Percentiles rank a stretch among this genome's conserved stretches.
Conservation (phyloP, 2,797 vertebrate species). For the Loriculus beryllinus region DNA sequence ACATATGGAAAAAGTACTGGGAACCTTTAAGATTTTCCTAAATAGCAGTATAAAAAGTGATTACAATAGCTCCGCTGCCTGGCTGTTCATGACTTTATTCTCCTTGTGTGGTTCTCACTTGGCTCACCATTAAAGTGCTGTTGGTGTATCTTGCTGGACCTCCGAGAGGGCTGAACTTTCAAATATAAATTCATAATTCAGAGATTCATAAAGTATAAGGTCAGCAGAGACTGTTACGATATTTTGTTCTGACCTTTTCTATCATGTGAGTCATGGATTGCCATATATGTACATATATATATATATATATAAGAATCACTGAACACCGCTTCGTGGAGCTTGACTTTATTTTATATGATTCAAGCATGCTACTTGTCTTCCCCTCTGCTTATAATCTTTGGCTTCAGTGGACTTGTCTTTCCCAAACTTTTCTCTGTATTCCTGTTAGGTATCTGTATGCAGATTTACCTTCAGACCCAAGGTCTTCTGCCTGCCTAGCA, state of each 20-base stretch:
- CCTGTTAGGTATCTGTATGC: background rate
- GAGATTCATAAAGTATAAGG: background rate
- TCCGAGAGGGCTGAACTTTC: background rate
- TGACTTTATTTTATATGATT: background rate
- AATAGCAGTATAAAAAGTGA: background rate
- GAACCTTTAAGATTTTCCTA: background rate
- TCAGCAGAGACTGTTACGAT: background rate
- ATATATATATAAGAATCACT: background rate
- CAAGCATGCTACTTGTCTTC: background rate
- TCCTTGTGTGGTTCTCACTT: background rate
- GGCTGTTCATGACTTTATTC: background rate
- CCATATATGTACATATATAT: no score
- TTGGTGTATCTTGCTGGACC: background rate
- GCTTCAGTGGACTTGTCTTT: background rate
- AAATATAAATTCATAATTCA: background rate
- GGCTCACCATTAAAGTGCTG: background rate
- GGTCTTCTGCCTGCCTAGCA: background rate
- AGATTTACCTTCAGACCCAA: background rate
- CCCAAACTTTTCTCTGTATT: background rate
- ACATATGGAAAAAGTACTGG: background rate
- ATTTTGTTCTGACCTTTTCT: background rate
- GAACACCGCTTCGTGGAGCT: background rate
- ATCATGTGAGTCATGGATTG: background rate
- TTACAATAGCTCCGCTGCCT: background rate
- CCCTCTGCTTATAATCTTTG: background rate